Evolutionary conservation across 2,888 invertebrate species (phyloP), one percentile per base, ranked within the genome.

Genomic region (Orthosia incerta): DNA sequence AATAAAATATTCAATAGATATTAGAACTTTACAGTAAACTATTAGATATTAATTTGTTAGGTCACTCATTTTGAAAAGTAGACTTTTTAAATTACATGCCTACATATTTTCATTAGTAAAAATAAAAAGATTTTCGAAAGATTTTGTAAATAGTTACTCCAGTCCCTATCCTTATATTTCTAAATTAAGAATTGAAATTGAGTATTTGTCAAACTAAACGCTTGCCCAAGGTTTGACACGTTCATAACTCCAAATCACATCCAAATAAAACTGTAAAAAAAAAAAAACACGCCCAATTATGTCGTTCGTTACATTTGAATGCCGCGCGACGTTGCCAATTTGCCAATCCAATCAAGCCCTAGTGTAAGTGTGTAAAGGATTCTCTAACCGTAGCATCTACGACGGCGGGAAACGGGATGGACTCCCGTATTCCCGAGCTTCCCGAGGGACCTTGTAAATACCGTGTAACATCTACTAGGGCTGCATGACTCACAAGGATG

Each of bases 381-480:
- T 65, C 53, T 64, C 81, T 71, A 79, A 76, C 66, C 59, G 86
- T 90, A 82, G 76, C 85, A 74, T 85, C 86, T 18, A n/a, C n/a
- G 20, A 16, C 16, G 16, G 72, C 72, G 23, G 23, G 70, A 26
- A 18, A 26, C 72, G 72, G 53, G 85, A 84, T 73, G 56, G 5
- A 60, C 4, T 66, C 86, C 84, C 86, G 81, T 74, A 75, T 83
- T 93, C 92, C 93, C 91, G 71, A 89, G 56, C 31, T 31, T 76
- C 74, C 76, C 74, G 20, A 74, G 90, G 93, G 94, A 94, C 89
- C 93, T 92, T 94, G 95, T 95, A 95, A 95, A 92, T 90, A 90
- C 90, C 89, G 92, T 94, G 93, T 94, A 94, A 93, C 89, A 89
- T 86, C 88, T 94, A 95, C 95, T 86, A 95, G 92, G 95, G 76